phyloP scores from a whole-genome alignment of 2,888 invertebrate species.

The Ormyrus labotus region DNA sequence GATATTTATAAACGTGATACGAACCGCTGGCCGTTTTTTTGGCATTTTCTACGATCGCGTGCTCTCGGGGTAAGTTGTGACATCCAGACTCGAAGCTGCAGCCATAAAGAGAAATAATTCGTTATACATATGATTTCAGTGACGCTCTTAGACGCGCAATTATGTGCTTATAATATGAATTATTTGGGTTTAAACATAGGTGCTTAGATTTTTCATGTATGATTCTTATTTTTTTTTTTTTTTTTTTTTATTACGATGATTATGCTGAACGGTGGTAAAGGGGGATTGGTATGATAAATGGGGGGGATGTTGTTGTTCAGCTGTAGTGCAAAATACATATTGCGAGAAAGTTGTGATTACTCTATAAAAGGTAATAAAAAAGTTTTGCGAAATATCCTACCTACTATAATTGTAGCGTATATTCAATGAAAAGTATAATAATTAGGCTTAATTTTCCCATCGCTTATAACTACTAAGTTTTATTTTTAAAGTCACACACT shows the following conservation, averaged over 20 bases:
- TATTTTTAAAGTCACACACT: no score
- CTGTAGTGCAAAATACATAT: no score
- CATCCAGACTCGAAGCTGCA: constrained; percentile 73
- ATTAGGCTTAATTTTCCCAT: no score
- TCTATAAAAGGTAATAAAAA: no score
- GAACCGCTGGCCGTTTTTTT: constrained; percentile 74
- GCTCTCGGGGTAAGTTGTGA: constrained; percentile 71
- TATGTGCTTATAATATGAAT: background rate
- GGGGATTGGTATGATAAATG: background rate
- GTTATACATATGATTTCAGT: constrained; percentile 50
- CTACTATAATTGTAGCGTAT: no score
- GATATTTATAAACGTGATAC: constrained; percentile 64
- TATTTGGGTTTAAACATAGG: background rate
- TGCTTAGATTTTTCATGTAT: constrained; percentile 20
- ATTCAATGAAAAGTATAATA: no score
- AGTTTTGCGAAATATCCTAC: no score
- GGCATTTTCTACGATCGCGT: constrained; percentile 74
- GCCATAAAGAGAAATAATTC: constrained; percentile 64
- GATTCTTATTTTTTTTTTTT: background rate
- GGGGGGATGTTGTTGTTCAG: background rate
- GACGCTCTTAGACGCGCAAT: constrained; percentile 26
- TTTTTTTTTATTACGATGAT: background rate
- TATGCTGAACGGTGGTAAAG: constrained; percentile 16
- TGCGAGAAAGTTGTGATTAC: no score
- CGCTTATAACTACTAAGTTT: no score